Conservation (phyloP, 2,113 vertebrate species). For the Brachyistius frenatus region DNA sequence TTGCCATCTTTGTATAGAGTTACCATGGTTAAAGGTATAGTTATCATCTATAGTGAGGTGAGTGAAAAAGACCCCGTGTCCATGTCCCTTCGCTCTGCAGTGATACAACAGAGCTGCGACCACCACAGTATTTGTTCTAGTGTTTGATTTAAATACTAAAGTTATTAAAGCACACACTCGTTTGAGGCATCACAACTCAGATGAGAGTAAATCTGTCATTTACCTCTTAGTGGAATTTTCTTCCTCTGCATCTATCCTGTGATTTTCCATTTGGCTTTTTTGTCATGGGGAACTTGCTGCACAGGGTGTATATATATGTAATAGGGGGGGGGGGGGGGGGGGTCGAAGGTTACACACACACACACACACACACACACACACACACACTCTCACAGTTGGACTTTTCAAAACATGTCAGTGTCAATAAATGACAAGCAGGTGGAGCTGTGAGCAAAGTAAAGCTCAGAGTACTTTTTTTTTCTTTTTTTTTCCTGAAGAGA, state of each 20-base stretch:
- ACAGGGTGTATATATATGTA: neutral
- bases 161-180: neutral
- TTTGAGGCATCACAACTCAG: neutral
- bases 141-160: constrained; percentile 20
- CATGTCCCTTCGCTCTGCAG: too few relatives aligned
- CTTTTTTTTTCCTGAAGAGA: constrained; percentile 20
- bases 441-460: constrained; percentile 89
- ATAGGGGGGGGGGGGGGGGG: neutral
- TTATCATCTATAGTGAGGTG: too few relatives aligned
- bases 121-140: too few relatives aligned
- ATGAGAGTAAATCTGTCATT: constrained; percentile 1
- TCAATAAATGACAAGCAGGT: constrained; percentile 85
- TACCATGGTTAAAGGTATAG: too few relatives aligned
- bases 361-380: too few relatives aligned
- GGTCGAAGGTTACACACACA: constrained; percentile 5
- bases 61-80: too few relatives aligned
- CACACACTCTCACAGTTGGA: too few relatives aligned
- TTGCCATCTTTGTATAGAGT: too few relatives aligned
- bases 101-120: too few relatives aligned
- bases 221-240: neutral
- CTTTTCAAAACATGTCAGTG: constrained; percentile 73
- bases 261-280: neutral
- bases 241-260: neutral
- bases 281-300: neutral
- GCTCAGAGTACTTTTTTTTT: constrained; percentile 35